phyloP scores from a whole-genome alignment of 2,888 invertebrate species.

The Phragmatobia fuliginosa region DNA sequence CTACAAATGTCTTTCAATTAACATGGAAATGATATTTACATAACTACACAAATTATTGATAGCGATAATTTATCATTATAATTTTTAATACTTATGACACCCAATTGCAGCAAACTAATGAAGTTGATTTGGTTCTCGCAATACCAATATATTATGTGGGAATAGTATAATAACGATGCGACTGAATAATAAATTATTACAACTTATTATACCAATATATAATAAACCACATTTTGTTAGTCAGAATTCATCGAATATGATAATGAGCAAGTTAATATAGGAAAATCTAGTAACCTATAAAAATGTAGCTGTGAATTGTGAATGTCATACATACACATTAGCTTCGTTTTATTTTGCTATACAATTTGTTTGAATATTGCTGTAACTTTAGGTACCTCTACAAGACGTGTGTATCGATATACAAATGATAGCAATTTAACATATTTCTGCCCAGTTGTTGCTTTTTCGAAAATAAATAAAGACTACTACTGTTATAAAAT shows the following conservation, averaged over 20 bases:
- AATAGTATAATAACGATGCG: slow-evolving; percentile 24
- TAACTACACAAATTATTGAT: slow-evolving; percentile 30
- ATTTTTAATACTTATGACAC: slow-evolving; percentile 32
- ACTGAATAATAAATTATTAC: slow-evolving; percentile 46
- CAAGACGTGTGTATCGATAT: neutral
- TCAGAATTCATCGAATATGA: slow-evolving; percentile 47
- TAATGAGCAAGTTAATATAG: slow-evolving; percentile 35
- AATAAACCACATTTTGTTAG: slow-evolving; percentile 39
- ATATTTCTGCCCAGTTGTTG: neutral
- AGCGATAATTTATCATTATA: slow-evolving; percentile 35
- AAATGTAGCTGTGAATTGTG: neutral
- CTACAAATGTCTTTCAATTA: slow-evolving; percentile 35
- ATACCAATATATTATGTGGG: slow-evolving; percentile 22
- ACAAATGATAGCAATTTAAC: neutral
- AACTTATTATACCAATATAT: slow-evolving; percentile 38
- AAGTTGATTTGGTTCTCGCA: slow-evolving; percentile 30
- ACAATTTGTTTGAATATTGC: neutral
- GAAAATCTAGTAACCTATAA: slow-evolving; percentile 4
- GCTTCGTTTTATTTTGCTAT: neutral
- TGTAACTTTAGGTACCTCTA: neutral
- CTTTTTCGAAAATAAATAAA: neutral
- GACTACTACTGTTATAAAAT: neutral
- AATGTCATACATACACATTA: neutral
- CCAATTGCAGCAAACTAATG: slow-evolving; percentile 45
- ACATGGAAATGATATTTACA: slow-evolving; percentile 38